Evolutionary conservation across 2,797 vertebrate genomes (phyloP).

Genomic region (Alosa sapidissima): DNA sequence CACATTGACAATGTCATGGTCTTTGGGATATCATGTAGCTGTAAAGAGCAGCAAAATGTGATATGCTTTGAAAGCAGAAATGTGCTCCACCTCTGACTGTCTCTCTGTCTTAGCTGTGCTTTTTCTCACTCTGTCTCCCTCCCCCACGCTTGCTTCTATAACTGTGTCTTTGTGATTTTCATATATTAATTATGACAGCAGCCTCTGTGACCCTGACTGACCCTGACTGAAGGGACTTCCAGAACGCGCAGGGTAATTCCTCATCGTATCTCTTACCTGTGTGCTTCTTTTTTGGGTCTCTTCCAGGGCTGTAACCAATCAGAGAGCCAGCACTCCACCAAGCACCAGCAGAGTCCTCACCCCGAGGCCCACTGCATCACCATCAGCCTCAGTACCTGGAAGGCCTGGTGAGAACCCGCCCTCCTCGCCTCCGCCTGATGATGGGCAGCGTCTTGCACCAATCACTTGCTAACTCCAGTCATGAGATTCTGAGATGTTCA

Average conservation of each 20-base stretch:
- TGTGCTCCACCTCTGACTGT: neutral
- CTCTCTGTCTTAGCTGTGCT: neutral
- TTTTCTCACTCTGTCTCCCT: neutral
- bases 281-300: neutral
- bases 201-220: conserved; percentile 5
- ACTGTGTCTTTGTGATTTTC: neutral
- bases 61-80: conserved; percentile 21
- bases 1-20: neutral
- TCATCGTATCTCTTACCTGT: neutral
- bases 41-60: conserved; percentile 21
- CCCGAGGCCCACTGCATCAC: conserved; percentile 89
- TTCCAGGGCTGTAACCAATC: conserved; percentile 88
- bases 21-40: conserved; percentile 16
- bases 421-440: neutral
- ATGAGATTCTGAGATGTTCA: neutral
- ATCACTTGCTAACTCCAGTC: too few relatives aligned
- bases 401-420: conserved; percentile 84
- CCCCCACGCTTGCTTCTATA: neutral
- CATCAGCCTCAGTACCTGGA: conserved; percentile 90
- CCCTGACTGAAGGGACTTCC: neutral
- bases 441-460: too few relatives aligned
- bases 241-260: too few relatives aligned
- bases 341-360: conserved; percentile 82
- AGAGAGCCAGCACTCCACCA: conserved; percentile 86
- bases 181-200: neutral